phyloP scores from a whole-genome alignment of 2,113 vertebrate genomes.

The Bubo bubo region DNA sequence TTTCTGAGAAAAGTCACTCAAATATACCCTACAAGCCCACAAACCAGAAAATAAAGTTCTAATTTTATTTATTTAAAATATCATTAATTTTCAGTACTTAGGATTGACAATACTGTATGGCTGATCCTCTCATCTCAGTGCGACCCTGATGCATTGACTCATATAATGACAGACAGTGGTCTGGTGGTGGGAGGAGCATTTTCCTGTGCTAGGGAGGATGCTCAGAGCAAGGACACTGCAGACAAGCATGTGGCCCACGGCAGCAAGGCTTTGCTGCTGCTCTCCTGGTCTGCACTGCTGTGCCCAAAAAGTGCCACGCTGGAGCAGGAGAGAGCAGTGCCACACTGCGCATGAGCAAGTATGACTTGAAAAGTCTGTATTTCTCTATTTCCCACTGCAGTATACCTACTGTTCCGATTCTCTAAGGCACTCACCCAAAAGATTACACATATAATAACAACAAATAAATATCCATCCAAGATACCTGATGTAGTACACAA shows the following conservation, averaged over 20 bases:
- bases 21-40: background rate
- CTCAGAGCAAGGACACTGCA: background rate
- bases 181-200: background rate
- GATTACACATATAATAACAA: background rate
- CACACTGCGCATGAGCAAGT: background rate
- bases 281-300: background rate
- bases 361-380: background rate
- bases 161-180: fast-evolving
- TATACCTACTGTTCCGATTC: background rate
- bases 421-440: background rate
- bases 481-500: background rate
- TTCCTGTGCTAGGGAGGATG: background rate
- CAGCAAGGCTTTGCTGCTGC: background rate
- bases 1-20: constrained; percentile 2
- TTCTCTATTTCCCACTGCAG: background rate
- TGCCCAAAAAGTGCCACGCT: too few relatives aligned
- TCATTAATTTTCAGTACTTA: background rate
- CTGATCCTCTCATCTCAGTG: background rate
- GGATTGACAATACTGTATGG: background rate
- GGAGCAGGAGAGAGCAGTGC: background rate
- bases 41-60: constrained; percentile 11
- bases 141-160: background rate
- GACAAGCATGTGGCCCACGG: fast-evolving
- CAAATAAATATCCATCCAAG: background rate
- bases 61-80: background rate